Evolutionary conservation across 2,113 vertebrate species (phyloP).

Genomic region (Sylvilagus bachmani): DNA sequence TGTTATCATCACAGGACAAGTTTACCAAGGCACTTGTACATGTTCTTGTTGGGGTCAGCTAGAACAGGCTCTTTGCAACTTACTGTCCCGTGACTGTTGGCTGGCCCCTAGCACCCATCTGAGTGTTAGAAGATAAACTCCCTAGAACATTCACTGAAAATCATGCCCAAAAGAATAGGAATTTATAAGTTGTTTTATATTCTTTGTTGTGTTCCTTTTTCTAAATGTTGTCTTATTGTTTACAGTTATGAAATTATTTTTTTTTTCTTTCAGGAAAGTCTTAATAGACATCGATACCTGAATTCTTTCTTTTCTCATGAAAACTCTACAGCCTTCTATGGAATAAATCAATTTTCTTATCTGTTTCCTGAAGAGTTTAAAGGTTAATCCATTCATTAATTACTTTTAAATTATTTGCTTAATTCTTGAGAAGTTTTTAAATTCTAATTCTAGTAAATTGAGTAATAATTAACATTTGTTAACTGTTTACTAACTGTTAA

Average conservation of each 20-base stretch:
- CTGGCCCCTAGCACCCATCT: too few species aligned
- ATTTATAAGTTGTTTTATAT: too few species aligned
- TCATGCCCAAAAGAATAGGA: too few species aligned
- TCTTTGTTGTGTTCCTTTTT: too few species aligned
- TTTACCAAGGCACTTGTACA: too few species aligned
- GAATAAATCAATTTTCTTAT: slow-evolving; percentile 94
- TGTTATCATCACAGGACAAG: too few species aligned
- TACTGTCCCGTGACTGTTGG: too few species aligned
- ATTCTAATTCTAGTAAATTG: slow-evolving; percentile 5
- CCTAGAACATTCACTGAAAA: too few species aligned
- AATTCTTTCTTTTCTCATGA: slow-evolving; percentile 87
- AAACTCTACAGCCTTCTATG: slow-evolving; percentile 90
- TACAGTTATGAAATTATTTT: background rate
- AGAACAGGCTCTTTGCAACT: too few species aligned
- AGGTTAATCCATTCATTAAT: slow-evolving; percentile 78
- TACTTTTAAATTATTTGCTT: slow-evolving; percentile 4
- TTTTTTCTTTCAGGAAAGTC: slow-evolving; percentile 88
- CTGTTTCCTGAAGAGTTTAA: slow-evolving; percentile 93
- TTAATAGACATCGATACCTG: slow-evolving; percentile 88
- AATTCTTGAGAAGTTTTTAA: slow-evolving; percentile 19
- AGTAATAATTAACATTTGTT: background rate
- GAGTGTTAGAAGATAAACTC: too few species aligned
- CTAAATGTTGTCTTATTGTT: too few species aligned
- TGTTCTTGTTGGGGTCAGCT: too few species aligned
- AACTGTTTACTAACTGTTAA: background rate